Evolutionary conservation across 1,140 invertebrate genomes (phyloP).

Genomic region (Anastrepha obliqua): DNA sequence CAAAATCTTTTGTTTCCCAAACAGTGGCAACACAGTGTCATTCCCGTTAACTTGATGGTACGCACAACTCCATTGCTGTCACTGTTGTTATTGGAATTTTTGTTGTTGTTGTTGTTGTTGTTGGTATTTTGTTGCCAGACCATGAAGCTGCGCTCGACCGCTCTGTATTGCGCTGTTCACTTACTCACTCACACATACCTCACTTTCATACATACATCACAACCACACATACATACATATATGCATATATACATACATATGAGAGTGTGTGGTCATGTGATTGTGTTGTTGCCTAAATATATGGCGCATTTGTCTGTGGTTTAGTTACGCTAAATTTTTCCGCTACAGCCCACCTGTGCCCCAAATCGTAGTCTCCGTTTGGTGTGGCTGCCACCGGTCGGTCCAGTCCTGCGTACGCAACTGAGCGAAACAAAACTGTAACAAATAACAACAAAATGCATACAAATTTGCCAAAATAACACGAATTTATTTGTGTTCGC

Average conservation of each 20-base stretch:
- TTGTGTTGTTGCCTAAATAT: not conserved
- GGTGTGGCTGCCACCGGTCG: not conserved
- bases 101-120: not conserved
- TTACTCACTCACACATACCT: not conserved
- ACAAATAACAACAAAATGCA: slow-evolving; percentile 16
- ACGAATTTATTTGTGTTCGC: not conserved
- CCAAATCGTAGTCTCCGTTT: not conserved
- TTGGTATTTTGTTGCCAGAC: not conserved
- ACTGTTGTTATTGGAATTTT: not conserved
- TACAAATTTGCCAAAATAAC: slow-evolving; percentile 35
- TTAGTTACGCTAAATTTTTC: not conserved
- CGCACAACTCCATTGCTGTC: not conserved
- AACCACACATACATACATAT: not conserved
- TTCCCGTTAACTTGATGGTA: not conserved
- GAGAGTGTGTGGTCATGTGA: not conserved
- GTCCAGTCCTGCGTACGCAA: not conserved
- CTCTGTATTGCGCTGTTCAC: not conserved
- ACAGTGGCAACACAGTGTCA: not conserved
- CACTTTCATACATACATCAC: no score
- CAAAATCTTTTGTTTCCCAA: slow-evolving; percentile 35
- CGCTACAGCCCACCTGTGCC: slow-evolving; percentile 10
- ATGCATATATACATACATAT: not conserved
- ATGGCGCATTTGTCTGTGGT: not conserved
- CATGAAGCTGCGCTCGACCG: not conserved
- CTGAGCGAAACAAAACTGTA: not conserved